A percentile compares a stretch with the other conserved stretches of the same genome.
These are phyloP conservation scores for Tachyglossus aculeatus DNA, from an alignment of 2,797 vertebrate genomes.

Conservation along the genomic window DNA sequence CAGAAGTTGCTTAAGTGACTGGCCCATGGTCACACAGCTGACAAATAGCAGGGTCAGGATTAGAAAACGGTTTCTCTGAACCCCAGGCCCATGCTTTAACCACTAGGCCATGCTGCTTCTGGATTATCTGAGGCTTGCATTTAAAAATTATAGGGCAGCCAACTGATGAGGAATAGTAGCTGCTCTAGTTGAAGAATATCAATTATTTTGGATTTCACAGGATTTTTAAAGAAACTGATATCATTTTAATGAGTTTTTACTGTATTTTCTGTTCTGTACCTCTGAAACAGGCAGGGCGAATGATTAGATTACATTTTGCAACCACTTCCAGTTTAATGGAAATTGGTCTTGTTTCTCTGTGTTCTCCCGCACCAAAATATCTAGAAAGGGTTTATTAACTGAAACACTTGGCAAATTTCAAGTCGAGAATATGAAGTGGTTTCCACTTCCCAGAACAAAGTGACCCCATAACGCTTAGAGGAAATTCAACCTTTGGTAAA, in stretches of 20 bases:
- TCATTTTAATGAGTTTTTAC: not conserved
- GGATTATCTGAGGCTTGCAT: too few species aligned
- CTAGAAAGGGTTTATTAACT: not conserved
- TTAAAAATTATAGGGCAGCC: too few species aligned
- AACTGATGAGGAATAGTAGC: too few species aligned
- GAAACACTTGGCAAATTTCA: not conserved
- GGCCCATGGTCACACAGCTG: too few species aligned
- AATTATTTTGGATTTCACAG: too few species aligned
- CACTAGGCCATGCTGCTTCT: too few species aligned
- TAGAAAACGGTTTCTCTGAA: too few species aligned
- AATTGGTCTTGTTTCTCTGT: not conserved
- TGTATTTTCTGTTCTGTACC: not conserved
- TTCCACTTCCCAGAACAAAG: not conserved
- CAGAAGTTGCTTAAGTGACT: too few species aligned
- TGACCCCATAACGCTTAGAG: not conserved
- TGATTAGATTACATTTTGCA: not conserved
- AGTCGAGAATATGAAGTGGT: not conserved
- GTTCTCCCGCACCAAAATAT: not conserved
- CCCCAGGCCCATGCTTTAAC: too few species aligned
- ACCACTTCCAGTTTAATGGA: not conserved
- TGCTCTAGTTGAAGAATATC: too few species aligned
- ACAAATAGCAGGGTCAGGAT: too few species aligned
- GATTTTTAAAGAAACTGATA: too few species aligned
- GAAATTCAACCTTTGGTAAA: not conserved
- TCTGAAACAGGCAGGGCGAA: not conserved